Conservation (phyloP, 2,113 vertebrate genomes). For the Grus americana region DNA sequence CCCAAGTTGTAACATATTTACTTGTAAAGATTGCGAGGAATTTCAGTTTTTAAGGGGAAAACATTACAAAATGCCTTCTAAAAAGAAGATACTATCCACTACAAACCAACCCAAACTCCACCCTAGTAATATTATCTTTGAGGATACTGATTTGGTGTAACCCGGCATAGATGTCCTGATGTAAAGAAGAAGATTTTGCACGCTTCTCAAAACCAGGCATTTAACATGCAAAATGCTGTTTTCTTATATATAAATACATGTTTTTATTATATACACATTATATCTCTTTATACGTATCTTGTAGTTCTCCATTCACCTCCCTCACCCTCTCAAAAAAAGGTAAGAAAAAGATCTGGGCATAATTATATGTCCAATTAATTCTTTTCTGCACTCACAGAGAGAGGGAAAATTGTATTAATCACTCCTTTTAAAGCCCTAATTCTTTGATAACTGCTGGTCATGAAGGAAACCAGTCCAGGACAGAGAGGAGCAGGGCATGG, state of each 20-base stretch:
- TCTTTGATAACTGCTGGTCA: not conserved
- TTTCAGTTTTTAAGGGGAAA: not conserved
- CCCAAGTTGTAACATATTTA: not conserved
- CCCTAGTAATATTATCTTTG: not conserved
- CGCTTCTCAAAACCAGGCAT: accelerated
- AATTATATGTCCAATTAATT: not conserved
- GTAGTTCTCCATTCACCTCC: not conserved
- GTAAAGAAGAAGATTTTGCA: not conserved
- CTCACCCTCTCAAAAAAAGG: not conserved
- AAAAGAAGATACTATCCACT: not conserved
- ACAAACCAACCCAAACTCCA: not conserved
- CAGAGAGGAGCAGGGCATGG: not conserved
- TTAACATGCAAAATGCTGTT: not conserved
- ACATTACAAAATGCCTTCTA: not conserved
- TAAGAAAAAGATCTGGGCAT: not conserved
- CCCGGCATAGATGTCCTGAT: not conserved
- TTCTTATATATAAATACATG: not conserved
- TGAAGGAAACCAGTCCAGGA: not conserved
- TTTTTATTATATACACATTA: not conserved
- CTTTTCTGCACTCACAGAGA: not conserved
- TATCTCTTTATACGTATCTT: not conserved
- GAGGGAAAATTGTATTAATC: not conserved
- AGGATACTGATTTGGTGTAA: not conserved
- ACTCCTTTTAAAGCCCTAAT: not conserved
- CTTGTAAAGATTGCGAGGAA: not conserved